Base-by-base conservation (phyloP, 1,140 invertebrate species). In the Triops longicaudatus region DNA sequence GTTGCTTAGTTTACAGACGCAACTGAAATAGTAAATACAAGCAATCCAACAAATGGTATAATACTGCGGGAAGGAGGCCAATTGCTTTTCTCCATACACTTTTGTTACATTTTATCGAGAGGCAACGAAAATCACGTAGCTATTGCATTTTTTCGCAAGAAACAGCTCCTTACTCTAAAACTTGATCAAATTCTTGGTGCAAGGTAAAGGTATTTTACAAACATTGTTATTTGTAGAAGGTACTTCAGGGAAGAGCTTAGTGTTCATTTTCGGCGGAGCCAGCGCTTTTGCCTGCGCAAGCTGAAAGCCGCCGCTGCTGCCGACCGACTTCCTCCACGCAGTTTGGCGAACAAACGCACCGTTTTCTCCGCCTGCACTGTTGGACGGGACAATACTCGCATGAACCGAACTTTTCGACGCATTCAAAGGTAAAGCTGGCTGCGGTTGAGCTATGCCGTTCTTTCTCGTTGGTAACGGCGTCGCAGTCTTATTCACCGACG, bases 121-220 rank as follows among this genome's bases (percentile, higher is more conserved):
- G 50, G 17, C 14, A 63, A 4, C 17, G 6, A 63, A 63, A 63
- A 63, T 63, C 50, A 63, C 50, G 10, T 63, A 10, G 50, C 22
- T n/a, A n/a, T 22, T 22, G 50, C 22, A 17, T 44, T 63, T n/a
- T 63, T 63, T 14, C 6, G n/a, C 50, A n/a, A 63, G 50, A n/a
- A 63, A 17, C 22, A 63, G n/a, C 50, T 63, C 3, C 31, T 37
- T 37, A 7, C 31, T 63, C 50, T 63, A 63, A 22, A 22, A 63
- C 9, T 63, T 63, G 10, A 63, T 63, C 50, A 63, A 63, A 22
- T 63, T 63, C 50, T 63, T 63, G 50, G 50, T 63, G 17, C 50
- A 63, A 17, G 50, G 50, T 63, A 63, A 63, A 63, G 50, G 50
- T 63, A 63, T 63, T 63, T 63, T 63, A 22, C 50, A 63, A 63